phyloP scores from a whole-genome alignment of 2,888 invertebrate species.

The Phasia obesa region DNA sequence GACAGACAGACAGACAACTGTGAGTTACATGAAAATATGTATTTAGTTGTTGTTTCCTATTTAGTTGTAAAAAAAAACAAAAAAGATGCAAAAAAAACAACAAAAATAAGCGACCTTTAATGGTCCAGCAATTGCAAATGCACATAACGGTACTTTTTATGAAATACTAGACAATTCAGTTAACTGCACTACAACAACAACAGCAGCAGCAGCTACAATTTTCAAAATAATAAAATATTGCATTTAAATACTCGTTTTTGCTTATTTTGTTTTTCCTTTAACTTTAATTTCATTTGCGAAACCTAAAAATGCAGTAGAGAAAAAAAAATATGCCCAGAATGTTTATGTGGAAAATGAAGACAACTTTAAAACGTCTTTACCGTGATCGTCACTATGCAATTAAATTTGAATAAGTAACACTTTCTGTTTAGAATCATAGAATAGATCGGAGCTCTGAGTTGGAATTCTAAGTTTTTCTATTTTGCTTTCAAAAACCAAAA shows the following conservation, averaged over 20 bases:
- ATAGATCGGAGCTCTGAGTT: too few species aligned
- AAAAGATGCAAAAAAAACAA: slow-evolving; percentile 1
- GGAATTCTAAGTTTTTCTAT: too few species aligned
- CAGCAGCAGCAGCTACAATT: slow-evolving; percentile 46
- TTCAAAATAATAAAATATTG: slow-evolving; percentile 50
- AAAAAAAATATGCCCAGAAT: slow-evolving; percentile 15
- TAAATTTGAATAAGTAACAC: neutral
- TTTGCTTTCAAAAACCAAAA: too few species aligned
- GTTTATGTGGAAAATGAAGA: neutral
- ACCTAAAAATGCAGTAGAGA: slow-evolving; percentile 12
- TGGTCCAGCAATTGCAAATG: slow-evolving; percentile 78
- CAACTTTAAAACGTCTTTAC: neutral
- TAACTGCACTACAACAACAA: slow-evolving; percentile 49
- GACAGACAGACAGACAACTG: slow-evolving; percentile 32
- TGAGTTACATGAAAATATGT: slow-evolving; percentile 48
- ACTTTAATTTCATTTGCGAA: slow-evolving; percentile 35
- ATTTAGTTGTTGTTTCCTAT: slow-evolving; percentile 62
- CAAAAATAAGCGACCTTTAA: slow-evolving; percentile 80
- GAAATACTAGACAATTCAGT: slow-evolving; percentile 67
- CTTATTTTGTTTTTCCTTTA: neutral
- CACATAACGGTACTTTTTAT: slow-evolving; percentile 67
- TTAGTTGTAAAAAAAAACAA: slow-evolving; percentile 66
- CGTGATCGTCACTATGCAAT: neutral
- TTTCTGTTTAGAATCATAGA: too few species aligned
- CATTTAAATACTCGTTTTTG: slow-evolving; percentile 33